Conservation (phyloP, 2,888 invertebrate genomes). For the Cerceris rybyensis region DNA sequence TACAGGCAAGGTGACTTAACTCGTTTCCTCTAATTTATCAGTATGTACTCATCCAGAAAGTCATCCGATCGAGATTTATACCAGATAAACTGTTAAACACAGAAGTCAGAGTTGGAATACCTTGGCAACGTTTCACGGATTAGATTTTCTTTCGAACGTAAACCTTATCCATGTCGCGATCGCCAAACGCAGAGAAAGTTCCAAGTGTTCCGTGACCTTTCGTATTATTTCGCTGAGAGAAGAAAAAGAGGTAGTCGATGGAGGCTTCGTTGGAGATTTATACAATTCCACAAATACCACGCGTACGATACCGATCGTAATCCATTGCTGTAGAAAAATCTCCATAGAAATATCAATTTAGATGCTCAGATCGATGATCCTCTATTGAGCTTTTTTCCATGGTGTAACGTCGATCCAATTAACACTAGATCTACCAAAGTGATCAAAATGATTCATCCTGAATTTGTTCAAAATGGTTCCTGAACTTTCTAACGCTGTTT, state of each 20-base stretch:
- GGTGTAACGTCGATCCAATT: too few species aligned
- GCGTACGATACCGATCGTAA: constrained; percentile 6
- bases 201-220: constrained; percentile 51
- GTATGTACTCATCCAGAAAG: too few species aligned
- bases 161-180: constrained; percentile 1
- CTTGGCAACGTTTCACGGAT: background rate
- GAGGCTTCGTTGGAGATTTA: constrained; percentile 36
- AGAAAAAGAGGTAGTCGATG: constrained; percentile 33
- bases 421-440: too few species aligned
- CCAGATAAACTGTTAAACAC: too few species aligned
- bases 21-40: too few species aligned
- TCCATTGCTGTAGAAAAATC: background rate
- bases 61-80: too few species aligned
- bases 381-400: background rate
- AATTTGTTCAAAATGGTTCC: too few species aligned
- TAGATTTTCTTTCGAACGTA: constrained; percentile 6
- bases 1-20: too few species aligned
- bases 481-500: too few species aligned
- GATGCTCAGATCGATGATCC: background rate
- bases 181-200: constrained; percentile 52
- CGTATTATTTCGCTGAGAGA: constrained; percentile 33
- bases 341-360: background rate
- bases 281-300: constrained; percentile 8
- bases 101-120: too few species aligned
- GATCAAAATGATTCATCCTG: too few species aligned